phyloP scores from a whole-genome alignment of 2,797 vertebrate species.

The Channallabes apus region DNA sequence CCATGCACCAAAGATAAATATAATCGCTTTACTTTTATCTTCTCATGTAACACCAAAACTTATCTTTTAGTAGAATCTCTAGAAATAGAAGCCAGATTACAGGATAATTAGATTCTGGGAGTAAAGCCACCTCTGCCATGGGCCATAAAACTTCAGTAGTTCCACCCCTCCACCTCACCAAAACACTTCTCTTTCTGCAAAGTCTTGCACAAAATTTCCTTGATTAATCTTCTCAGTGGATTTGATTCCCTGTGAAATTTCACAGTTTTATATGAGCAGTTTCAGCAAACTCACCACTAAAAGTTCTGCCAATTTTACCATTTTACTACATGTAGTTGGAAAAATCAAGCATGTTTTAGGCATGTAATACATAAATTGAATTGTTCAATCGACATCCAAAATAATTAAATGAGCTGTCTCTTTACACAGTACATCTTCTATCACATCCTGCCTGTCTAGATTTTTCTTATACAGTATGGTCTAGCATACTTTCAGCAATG shows the following conservation, averaged over 20 bases:
- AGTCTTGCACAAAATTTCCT: background rate
- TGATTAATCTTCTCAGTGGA: background rate
- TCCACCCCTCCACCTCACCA: background rate
- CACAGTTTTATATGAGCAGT: background rate
- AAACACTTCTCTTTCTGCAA: background rate
- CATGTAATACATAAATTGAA: background rate
- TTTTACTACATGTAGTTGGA: background rate
- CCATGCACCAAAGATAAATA: background rate
- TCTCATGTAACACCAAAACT: conserved; percentile 14
- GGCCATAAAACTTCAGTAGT: background rate
- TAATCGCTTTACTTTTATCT: conserved; percentile 26
- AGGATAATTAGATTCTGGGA: conserved; percentile 29
- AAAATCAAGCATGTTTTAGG: background rate
- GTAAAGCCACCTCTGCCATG: conserved; percentile 10
- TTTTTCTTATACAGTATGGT: background rate
- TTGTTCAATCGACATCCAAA: background rate
- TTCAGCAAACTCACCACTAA: conserved; percentile 5
- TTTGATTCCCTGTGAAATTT: background rate
- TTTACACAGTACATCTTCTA: background rate
- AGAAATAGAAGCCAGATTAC: conserved; percentile 3
- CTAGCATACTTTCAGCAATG: background rate
- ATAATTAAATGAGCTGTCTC: background rate
- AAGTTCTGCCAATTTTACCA: background rate
- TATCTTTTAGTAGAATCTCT: conserved; percentile 2
- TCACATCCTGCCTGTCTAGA: background rate